Percentiles rank a stretch among this genome's conserved stretches.
Evolutionary conservation across 2,113 vertebrate genomes (phyloP).

Genomic region (Bostrychus sinensis): DNA sequence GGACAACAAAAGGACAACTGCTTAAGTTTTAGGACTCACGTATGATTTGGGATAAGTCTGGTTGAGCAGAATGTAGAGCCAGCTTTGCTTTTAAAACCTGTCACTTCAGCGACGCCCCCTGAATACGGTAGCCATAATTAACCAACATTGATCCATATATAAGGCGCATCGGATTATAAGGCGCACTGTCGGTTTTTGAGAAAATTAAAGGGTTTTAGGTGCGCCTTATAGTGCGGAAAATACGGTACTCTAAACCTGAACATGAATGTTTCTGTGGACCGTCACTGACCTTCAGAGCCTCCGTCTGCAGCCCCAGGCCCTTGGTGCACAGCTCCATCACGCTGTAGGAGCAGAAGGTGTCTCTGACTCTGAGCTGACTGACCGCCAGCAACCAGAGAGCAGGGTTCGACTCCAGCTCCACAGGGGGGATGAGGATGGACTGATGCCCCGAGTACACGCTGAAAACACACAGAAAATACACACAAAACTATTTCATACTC

Average conservation of each 20-base stretch:
- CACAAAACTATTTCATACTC: neutral
- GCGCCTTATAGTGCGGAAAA: too few relatives aligned
- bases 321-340: slow-evolving; percentile 13
- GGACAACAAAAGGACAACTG: too few relatives aligned
- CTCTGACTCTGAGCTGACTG: neutral
- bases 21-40: too few relatives aligned
- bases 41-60: too few relatives aligned
- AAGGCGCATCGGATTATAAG: too few relatives aligned
- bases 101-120: too few relatives aligned
- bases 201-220: too few relatives aligned
- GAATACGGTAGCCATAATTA: too few relatives aligned
- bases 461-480: neutral
- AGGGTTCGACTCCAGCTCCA: slow-evolving; percentile 1
- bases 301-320: slow-evolving; percentile 4
- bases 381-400: neutral
- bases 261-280: neutral
- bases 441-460: slow-evolving; percentile 10
- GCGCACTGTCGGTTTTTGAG: too few relatives aligned
- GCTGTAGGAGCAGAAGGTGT: slow-evolving; percentile 12
- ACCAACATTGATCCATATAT: too few relatives aligned
- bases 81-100: too few relatives aligned
- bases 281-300: neutral
- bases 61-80: too few relatives aligned
- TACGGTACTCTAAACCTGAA: neutral
- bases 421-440: slow-evolving; percentile 5